Evolutionary conservation across 2,797 vertebrate species (phyloP), one percentile per base, ranked within the genome.

Genomic region (Eutrigla gurnardus): DNA sequence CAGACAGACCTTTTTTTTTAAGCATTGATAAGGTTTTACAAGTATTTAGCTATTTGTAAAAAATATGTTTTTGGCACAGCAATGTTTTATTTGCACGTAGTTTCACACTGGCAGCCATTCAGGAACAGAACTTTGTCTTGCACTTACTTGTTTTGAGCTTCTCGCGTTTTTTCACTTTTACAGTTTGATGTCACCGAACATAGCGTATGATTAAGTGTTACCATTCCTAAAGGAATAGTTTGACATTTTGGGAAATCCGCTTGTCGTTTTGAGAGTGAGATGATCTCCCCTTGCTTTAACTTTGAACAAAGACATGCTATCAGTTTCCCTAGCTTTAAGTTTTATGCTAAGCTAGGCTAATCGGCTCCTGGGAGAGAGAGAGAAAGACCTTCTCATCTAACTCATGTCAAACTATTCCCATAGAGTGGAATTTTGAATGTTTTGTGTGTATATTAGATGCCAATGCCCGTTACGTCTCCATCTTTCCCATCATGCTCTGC

Each of bases 401-500:
- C 35, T 65, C 4, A 49, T 47, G 5, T 58, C 6, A n/a, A 42
- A 67, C 35, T 54, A 36, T 69, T 61, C 9, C 13, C 14, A 12
- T 5, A 25, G 14, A 55, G 14, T 43, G 6, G 36, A 43, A 17
- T 73, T 77, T 18, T 18, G 47, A 32, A 60, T 37, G 7, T 7
- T 17, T 55, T 54, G 52, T 35, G 32, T 3, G 52, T 54, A 6
- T 54, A 25, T 37, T 4, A 57, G n/a, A 37, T 66, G 45, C 61
- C 39, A 57, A 10, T 65, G 18, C 11, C 37, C 36, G 43, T 53
- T 74, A 35, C 17, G 9, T 72, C 85, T 90, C 87, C 74, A 81
- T 85, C 63, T 75, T 83, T 90, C 89, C 86, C 76, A 77, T 84
- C 72, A 85, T 79, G 74, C 81, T 60, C 32, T 57, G 37, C 70